Conservation (phyloP, 2,888 invertebrate genomes). For the Drosophila yooni region DNA sequence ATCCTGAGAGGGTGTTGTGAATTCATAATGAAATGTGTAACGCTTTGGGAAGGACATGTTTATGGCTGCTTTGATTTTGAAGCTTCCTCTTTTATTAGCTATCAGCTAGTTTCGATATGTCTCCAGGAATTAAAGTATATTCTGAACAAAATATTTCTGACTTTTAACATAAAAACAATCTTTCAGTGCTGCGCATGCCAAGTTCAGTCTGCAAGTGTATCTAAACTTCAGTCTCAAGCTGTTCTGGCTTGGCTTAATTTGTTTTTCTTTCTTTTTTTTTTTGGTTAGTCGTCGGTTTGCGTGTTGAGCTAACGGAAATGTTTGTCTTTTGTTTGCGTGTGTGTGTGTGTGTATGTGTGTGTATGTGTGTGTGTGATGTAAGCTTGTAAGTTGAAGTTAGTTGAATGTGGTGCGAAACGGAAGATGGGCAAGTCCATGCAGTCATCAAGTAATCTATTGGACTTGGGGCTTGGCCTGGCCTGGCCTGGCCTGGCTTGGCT, state of each 20-base stretch:
- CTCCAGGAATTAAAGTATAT: background rate
- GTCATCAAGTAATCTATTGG: constrained; percentile 47
- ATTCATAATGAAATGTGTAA: background rate
- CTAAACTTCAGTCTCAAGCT: background rate
- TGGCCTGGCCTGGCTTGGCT: background rate
- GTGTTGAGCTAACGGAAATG: constrained; percentile 74
- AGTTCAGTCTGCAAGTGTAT: background rate
- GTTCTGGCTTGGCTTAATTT: constrained; percentile 6
- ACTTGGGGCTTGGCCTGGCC: constrained; percentile 55
- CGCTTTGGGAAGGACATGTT: background rate
- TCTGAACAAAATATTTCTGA: background rate
- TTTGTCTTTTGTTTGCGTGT: constrained; percentile 45
- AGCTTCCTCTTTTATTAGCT: background rate
- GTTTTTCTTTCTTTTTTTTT: constrained; percentile 24
- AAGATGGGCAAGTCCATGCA: constrained; percentile 40
- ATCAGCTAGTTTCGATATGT: background rate
- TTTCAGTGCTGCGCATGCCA: background rate
- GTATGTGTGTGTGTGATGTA: constrained; percentile 46
- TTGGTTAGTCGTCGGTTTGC: constrained; percentile 39
- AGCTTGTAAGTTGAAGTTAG: constrained; percentile 31
- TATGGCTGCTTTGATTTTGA: background rate
- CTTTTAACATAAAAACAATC: background rate
- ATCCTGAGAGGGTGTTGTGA: background rate
- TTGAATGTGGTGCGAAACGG: constrained; percentile 40
- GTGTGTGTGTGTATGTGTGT: background rate